Evolutionary conservation across 2,113 vertebrate species (phyloP).

Genomic region (Camarhynchus parvulus): DNA sequence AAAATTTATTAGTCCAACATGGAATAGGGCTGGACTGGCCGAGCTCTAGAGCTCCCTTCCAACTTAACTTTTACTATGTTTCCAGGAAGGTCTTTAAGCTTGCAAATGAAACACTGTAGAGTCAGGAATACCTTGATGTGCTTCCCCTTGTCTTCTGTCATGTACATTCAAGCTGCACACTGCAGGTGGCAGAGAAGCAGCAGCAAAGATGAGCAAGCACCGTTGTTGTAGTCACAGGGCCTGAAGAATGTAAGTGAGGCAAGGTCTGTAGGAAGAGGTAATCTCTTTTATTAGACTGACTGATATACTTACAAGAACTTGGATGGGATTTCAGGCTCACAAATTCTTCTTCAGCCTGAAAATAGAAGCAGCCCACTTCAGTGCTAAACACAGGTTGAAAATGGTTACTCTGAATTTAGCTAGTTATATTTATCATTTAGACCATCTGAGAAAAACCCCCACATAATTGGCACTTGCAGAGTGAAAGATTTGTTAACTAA

Average conservation of each 20-base stretch:
- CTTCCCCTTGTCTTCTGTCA: not conserved
- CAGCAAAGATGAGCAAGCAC: not conserved
- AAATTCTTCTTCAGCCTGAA: not conserved
- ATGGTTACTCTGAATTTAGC: slow-evolving; percentile 46
- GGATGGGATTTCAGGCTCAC: not conserved
- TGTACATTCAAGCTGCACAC: not conserved
- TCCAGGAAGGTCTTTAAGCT: not conserved
- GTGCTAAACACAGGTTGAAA: slow-evolving; percentile 40
- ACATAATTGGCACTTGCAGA: not conserved
- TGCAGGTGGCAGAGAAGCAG: slow-evolving; percentile 59
- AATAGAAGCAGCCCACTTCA: slow-evolving; percentile 54
- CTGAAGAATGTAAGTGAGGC: not conserved
- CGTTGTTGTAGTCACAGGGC: not conserved
- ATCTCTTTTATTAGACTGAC: slow-evolving; percentile 44
- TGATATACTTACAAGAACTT: slow-evolving; percentile 39
- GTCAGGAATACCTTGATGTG: not conserved
- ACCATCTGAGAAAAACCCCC: not conserved
- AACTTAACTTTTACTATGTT: not conserved
- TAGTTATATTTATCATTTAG: slow-evolving; percentile 44
- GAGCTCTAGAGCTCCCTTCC: not conserved
- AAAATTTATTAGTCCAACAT: not conserved
- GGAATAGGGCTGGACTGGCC: accelerated
- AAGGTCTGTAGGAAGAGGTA: slow-evolving; percentile 25
- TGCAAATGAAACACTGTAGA: not conserved
- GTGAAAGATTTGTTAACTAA: slow-evolving; percentile 4